Percentiles rank a stretch among this genome's conserved stretches.
Evolutionary conservation across 2,888 invertebrate genomes (phyloP).

Genomic region (Patella caerulea): DNA sequence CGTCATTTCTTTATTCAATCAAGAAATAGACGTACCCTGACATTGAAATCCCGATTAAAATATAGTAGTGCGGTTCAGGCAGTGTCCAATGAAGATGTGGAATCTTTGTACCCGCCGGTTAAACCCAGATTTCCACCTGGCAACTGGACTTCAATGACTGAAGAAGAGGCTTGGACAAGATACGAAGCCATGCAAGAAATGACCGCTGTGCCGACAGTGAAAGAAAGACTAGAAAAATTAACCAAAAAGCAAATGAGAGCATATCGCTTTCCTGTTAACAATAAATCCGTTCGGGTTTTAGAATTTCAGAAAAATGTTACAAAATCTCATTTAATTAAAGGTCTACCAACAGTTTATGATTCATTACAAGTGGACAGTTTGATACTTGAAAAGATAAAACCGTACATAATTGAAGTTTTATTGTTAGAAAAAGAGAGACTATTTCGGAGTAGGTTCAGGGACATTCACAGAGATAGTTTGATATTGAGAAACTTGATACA

Average conservation of each 20-base stretch:
- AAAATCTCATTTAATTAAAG: slow-evolving; percentile 80
- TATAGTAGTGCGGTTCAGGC: slow-evolving; percentile 4
- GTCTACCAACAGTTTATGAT: slow-evolving; percentile 78
- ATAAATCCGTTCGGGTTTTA: slow-evolving; percentile 70
- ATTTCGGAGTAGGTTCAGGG: slow-evolving; percentile 26
- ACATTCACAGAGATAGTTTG: slow-evolving; percentile 22
- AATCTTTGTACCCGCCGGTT: slow-evolving; percentile 58
- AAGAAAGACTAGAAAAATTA: slow-evolving; percentile 50
- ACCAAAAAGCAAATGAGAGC: slow-evolving; percentile 22
- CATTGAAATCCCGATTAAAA: background rate
- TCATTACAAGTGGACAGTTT: slow-evolving; percentile 64
- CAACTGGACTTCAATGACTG: slow-evolving; percentile 59
- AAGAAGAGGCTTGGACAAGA: slow-evolving; percentile 58
- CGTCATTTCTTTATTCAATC: background rate
- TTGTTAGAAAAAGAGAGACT: slow-evolving; percentile 63
- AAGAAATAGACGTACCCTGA: background rate
- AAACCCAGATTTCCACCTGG: slow-evolving; percentile 64
- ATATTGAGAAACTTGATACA: slow-evolving; percentile 31
- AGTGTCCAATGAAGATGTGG: slow-evolving; percentile 29
- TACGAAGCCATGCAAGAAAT: slow-evolving; percentile 45
- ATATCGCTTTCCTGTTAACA: slow-evolving; percentile 14
- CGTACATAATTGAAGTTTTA: slow-evolving; percentile 77
- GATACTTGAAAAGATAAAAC: slow-evolving; percentile 72
- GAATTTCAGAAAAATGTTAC: slow-evolving; percentile 83
- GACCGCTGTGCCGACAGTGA: slow-evolving; percentile 34